Percentiles rank a stretch among this genome's conserved stretches.
phyloP scores from a whole-genome alignment of 2,888 invertebrate species.

The Cerastis leucographa region DNA sequence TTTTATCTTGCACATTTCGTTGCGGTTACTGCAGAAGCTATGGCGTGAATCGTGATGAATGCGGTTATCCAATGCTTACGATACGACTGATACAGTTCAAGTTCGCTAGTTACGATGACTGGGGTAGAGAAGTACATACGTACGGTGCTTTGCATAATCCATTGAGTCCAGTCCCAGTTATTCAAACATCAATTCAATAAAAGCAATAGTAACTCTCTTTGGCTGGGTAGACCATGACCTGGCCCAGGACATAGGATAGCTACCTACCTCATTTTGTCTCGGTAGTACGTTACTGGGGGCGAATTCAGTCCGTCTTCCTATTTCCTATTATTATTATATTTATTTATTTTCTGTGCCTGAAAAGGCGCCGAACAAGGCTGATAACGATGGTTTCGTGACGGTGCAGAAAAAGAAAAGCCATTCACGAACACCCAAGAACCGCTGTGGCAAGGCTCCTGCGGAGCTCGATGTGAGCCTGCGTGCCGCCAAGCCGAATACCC shows the following conservation, averaged over 20 bases:
- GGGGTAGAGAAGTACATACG: constrained; percentile 9
- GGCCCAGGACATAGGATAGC: background rate
- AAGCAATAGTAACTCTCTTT: background rate
- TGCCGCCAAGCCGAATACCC: too few relatives aligned
- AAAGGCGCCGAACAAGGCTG: too few relatives aligned
- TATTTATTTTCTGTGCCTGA: too few relatives aligned
- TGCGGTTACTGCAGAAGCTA: background rate
- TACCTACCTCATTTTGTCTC: background rate
- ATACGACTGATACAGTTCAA: constrained; percentile 33
- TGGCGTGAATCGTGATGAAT: constrained; percentile 17
- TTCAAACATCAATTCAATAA: background rate
- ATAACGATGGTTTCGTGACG: too few relatives aligned
- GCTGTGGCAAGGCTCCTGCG: too few relatives aligned
- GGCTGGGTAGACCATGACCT: background rate
- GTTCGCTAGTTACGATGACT: constrained; percentile 28
- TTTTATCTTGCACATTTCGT: constrained; percentile 15
- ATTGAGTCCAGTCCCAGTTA: constrained; percentile 6
- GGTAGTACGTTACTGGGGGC: background rate
- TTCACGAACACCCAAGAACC: too few relatives aligned
- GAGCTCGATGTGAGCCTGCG: too few relatives aligned
- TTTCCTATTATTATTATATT: too few relatives aligned
- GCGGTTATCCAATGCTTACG: background rate
- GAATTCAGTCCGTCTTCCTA: background rate
- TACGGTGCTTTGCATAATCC: constrained; percentile 24
- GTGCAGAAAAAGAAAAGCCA: too few relatives aligned